Base-by-base conservation (phyloP, 2,797 vertebrate species). In the Amniataba percoides region DNA sequence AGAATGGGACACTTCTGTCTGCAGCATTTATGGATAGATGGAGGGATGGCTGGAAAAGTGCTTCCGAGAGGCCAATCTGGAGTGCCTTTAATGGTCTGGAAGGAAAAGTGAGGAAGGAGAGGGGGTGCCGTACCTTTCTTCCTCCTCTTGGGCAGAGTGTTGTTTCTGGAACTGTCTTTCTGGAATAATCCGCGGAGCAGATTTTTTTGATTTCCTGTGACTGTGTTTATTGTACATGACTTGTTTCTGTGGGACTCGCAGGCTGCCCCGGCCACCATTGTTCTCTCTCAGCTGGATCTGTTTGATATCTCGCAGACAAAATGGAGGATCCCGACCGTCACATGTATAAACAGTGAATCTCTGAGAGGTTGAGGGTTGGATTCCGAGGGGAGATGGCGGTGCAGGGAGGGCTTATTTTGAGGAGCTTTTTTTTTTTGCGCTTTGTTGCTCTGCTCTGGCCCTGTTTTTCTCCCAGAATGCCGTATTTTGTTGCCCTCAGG, bases 61-160 rank as follows among this genome's bases (percentile, higher is more conserved):
- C 88, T 93, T 94, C 90, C 88, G 19, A 87, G 87, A 93, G 94
- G 92, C 89, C 88, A 81, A 88, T 88, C 85, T 91, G 91, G 92
- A 90, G 92, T 94, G 93, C 95, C 96, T 95, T 94, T 90, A 85
- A 91, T 75, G 88, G 88, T 90, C 79, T 88, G 86, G 84, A 93
- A 84, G 88, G 85, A 91, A 85, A 85, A 90, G 67, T 2, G 56
- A 83, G 60, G 63, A 56, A 78, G 23, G 52, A 58, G 58, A 78
- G 23, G 52, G 62, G 62, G 69, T 52, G 67, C 68, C 40, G 1
- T 70, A 82, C 80, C 74, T 83, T 87, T 91, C 87, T 70, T 80
- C 84, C 84, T 87, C 72, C 77, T 89, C 77, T 80, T 40, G 80
- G 90, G 81, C 79, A 86, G 70, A 83, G 78, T 78, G 76, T 89